These are phyloP conservation scores for Linnaemya tessellans DNA, from an alignment of 2,888 invertebrate genomes.

Conservation along the genomic window DNA sequence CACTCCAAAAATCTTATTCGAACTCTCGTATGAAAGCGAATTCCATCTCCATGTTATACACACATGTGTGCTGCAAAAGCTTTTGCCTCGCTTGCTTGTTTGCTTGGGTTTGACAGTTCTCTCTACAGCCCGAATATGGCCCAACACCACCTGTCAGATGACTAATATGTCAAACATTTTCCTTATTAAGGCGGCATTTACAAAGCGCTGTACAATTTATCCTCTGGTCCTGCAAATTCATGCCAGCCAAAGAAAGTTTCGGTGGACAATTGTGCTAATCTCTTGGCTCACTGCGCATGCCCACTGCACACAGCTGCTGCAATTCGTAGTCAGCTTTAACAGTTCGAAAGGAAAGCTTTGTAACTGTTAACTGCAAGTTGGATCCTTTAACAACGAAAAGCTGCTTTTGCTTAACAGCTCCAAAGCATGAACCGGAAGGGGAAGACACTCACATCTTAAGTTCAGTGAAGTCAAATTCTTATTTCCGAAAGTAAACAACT, in stretches of 20 bases:
- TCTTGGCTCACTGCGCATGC: constrained; percentile 57
- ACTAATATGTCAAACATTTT: constrained; percentile 66
- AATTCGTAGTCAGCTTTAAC: constrained; percentile 1
- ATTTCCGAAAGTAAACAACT: background rate
- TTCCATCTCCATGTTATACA: constrained; percentile 26
- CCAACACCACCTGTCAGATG: constrained; percentile 73
- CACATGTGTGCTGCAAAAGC: constrained; percentile 29
- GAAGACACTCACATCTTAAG: background rate
- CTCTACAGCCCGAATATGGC: constrained; percentile 29
- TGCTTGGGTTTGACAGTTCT: constrained; percentile 31
- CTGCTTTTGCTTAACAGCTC: background rate
- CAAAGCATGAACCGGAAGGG: background rate
- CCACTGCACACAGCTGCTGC: constrained; percentile 60
- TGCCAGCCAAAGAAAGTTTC: constrained; percentile 22
- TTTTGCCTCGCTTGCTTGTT: too few species aligned
- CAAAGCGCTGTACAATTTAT: constrained; percentile 33
- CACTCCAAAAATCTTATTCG: constrained; percentile 39
- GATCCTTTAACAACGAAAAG: constrained; percentile 14
- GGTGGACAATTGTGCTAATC: background rate
- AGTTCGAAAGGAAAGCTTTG: constrained; percentile 30
- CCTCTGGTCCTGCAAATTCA: constrained; percentile 32
- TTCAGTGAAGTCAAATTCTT: background rate
- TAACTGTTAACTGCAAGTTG: background rate
- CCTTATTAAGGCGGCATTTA: constrained; percentile 70
- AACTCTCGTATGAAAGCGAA: constrained; percentile 43